Conservation (phyloP, 1,140 invertebrate species). For the Drosophila prosaltans region DNA sequence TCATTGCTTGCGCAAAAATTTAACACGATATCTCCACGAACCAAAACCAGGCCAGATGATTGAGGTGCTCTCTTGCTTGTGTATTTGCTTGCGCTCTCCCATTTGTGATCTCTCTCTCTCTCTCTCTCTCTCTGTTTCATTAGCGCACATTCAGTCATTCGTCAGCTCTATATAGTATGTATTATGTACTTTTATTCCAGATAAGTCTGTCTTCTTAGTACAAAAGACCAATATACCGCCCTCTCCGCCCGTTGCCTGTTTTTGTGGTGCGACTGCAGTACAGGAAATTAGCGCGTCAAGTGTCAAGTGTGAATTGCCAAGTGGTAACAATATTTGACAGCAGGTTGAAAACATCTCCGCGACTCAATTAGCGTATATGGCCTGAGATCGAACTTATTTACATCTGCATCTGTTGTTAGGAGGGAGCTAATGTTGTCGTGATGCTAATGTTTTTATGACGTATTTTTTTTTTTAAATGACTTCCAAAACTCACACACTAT, state of each 20-base stretch:
- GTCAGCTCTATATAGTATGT: not conserved
- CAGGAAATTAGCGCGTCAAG: slow-evolving; percentile 74
- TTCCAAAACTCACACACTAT: not conserved
- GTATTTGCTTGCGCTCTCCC: not conserved
- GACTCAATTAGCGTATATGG: slow-evolving; percentile 61
- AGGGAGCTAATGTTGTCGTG: slow-evolving; percentile 2
- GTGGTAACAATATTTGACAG: slow-evolving; percentile 67
- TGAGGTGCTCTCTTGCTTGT: slow-evolving; percentile 17
- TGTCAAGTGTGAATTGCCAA: slow-evolving; percentile 79
- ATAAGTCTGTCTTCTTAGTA: slow-evolving; percentile 24
- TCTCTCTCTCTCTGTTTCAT: slow-evolving; percentile 36
- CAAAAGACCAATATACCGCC: not conserved
- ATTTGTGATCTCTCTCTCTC: not conserved
- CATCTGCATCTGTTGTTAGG: slow-evolving; percentile 33
- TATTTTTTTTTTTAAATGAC: not conserved
- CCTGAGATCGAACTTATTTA: slow-evolving; percentile 53
- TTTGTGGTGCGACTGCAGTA: slow-evolving; percentile 22
- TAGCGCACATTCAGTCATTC: slow-evolving; percentile 30
- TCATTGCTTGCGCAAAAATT: slow-evolving; percentile 71
- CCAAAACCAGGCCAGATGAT: slow-evolving; percentile 10
- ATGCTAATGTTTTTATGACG: slow-evolving; percentile 2
- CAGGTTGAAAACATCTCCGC: slow-evolving; percentile 66
- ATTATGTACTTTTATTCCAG: not conserved
- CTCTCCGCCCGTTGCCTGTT: not conserved
- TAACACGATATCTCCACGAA: slow-evolving; percentile 71